Base-by-base conservation (phyloP, 1,140 invertebrate species). In the Tetragonula clypearis region DNA sequence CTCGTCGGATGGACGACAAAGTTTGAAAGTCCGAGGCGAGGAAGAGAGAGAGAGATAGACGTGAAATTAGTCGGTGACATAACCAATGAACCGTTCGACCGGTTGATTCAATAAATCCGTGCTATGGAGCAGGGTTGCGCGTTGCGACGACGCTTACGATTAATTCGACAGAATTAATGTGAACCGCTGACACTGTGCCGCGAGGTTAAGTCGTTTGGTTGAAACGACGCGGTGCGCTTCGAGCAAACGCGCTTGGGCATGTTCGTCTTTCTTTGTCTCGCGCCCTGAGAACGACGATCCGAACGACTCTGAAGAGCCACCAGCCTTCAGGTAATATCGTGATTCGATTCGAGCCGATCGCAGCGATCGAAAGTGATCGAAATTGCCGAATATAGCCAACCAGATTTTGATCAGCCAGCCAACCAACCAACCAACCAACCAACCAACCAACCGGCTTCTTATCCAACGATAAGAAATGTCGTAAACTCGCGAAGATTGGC, bases 91-190 rank as follows among this genome's bases (percentile, higher is more conserved):
- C 92, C 88, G 92, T 93, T 94, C 93, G 94, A 93, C 94, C 92
- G 91, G 90, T 88, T 94, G 94, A 95, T 94, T 95, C 93, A 94
- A 95, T 95, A 95, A 95, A 95, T 95, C 94, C 92, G 93, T 94
- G 94, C 93, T 89, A 73, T 87, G 85, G 88, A 90, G 90, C 87
- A 89, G 89, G 90, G 91, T 93, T 93, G 91, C 86, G 92, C 90
- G 90, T 92, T 85, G 83, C 90, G 90, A 84, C 89, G 91, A 92
- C 92, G 90, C 91, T 92, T 82, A 92, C 90, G 92, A 95, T 95
- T 95, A 95, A 95, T 94, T 93, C 92, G 90, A 93, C 93, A 92
- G 91, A 95, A 94, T 95, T 94, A 94, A 94, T 93, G 90, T 92
- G 92, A 94, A 93, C 91, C 91, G 92, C 85, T 93, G 93, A 93